phyloP scores from a whole-genome alignment of 2,888 invertebrate genomes.

The Arrhopalites spinosus region DNA sequence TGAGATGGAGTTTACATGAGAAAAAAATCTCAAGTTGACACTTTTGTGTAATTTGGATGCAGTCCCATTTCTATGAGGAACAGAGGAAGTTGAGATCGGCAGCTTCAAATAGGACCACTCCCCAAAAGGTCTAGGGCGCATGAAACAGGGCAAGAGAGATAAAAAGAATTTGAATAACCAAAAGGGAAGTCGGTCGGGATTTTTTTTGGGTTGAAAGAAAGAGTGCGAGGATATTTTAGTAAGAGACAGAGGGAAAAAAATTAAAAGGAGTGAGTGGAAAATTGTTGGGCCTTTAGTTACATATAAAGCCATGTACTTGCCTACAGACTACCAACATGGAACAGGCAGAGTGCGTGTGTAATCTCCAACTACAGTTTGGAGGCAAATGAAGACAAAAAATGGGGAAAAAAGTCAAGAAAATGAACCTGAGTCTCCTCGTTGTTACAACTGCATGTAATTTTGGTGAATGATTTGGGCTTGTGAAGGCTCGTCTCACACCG shows the following conservation, averaged over 20 bases:
- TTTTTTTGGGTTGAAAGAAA: not conserved
- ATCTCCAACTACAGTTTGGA: too few relatives aligned
- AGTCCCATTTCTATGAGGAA: constrained; percentile 4
- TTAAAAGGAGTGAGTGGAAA: not conserved
- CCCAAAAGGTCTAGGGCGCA: constrained; percentile 16
- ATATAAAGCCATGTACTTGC: too few relatives aligned
- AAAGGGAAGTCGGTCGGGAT: not conserved
- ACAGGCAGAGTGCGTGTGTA: too few relatives aligned
- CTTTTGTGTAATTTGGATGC: constrained; percentile 18
- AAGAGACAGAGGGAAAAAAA: not conserved
- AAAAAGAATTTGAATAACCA: not conserved
- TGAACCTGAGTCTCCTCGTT: constrained; percentile 23
- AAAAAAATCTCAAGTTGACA: not conserved
- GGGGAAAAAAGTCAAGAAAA: not conserved
- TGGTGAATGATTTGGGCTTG: constrained; percentile 28
- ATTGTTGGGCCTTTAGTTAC: too few relatives aligned
- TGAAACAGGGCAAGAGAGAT: constrained; percentile 5
- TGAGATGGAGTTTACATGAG: not conserved
- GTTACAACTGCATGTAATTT: constrained; percentile 36
- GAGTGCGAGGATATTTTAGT: not conserved
- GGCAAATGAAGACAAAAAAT: not conserved
- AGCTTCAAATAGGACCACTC: constrained; percentile 21
- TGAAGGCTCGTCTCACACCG: constrained; percentile 34
- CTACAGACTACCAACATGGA: too few relatives aligned
- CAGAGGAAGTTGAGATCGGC: constrained; percentile 12